Conservation (phyloP, 1,140 invertebrate species). For the Cryptotermes secundus region DNA sequence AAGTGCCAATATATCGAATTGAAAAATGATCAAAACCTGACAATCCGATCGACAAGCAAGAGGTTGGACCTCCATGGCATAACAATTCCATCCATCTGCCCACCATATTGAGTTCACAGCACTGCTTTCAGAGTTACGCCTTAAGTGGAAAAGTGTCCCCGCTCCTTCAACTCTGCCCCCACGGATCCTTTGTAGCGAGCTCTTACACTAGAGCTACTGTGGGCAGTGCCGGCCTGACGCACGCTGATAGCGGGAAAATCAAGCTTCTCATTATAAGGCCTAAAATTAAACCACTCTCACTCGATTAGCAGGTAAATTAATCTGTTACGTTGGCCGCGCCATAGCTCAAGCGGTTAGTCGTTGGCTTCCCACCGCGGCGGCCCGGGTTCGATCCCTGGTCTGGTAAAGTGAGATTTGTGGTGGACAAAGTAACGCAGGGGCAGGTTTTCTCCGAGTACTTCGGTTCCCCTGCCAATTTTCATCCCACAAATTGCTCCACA, state of each 20-base stretch:
- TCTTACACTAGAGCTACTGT: too few relatives aligned
- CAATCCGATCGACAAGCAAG: background rate
- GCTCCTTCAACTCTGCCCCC: background rate
- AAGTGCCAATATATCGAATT: background rate
- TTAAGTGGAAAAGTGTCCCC: slow-evolving; percentile 9
- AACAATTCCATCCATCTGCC: background rate
- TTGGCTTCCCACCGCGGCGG: too few relatives aligned
- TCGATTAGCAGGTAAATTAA: too few relatives aligned
- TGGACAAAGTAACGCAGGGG: too few relatives aligned
- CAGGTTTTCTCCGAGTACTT: too few relatives aligned
- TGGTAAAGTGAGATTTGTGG: too few relatives aligned
- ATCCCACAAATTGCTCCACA: too few relatives aligned
- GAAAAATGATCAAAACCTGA: background rate
- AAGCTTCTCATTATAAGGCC: background rate
- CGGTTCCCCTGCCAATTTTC: too few relatives aligned
- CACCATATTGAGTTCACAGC: slow-evolving; percentile 10
- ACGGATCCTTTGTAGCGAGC: background rate
- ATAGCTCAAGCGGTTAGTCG: too few relatives aligned
- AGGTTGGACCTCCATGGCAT: background rate
- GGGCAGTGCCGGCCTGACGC: background rate
- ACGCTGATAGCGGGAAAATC: background rate
- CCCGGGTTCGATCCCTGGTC: too few relatives aligned
- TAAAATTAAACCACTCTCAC: too few relatives aligned
- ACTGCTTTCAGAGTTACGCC: background rate
- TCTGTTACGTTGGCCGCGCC: too few relatives aligned